A percentile compares a stretch with the other conserved stretches of the same genome.
phyloP scores from a whole-genome alignment of 2,888 invertebrate genomes.

The Pecten maximus region DNA sequence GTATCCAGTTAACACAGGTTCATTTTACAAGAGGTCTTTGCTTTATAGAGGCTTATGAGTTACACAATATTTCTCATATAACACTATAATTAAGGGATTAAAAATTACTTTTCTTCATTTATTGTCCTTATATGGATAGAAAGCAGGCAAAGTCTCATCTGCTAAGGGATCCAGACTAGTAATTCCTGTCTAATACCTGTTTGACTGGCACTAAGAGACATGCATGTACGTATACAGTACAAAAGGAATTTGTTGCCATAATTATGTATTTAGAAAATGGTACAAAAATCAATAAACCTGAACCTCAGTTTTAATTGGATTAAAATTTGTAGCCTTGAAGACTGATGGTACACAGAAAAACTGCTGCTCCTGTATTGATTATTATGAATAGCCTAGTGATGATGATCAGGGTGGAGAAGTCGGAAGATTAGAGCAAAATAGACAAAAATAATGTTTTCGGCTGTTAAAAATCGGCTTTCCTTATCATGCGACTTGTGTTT shows the following conservation, averaged over 20 bases:
- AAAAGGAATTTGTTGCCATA: neutral
- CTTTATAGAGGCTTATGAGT: no score
- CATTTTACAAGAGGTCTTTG: no score
- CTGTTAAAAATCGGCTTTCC: no score
- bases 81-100: no score
- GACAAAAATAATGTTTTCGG: no score
- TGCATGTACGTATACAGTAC: neutral
- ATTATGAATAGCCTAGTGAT: neutral
- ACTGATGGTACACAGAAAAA: neutral
- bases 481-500: no score
- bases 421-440: no score
- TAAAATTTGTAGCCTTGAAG: neutral
- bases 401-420: neutral
- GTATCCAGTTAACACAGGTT: no score
- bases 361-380: neutral
- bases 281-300: neutral
- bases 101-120: no score
- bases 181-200: neutral
- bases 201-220: neutral
- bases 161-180: neutral
- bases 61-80: no score
- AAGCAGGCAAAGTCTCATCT: neutral
- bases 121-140: neutral
- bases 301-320: constrained; percentile 11
- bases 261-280: neutral